Conservation (phyloP, 2,888 invertebrate genomes). For the Epinotia brunnichana region DNA sequence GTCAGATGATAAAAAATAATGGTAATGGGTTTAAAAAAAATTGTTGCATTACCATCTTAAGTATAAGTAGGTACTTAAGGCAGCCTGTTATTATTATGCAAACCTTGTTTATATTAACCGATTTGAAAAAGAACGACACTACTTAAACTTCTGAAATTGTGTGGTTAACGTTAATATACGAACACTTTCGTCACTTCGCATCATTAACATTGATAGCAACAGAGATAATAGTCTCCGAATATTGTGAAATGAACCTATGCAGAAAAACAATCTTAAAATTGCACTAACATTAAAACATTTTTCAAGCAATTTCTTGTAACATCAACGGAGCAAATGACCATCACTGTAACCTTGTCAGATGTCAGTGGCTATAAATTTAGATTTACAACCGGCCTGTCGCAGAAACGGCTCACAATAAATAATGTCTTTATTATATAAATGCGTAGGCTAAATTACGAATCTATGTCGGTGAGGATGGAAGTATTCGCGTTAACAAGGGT, state of each 20-base stretch:
- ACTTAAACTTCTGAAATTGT: neutral
- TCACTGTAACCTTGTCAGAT: constrained; percentile 38
- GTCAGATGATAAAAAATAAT: too few species aligned
- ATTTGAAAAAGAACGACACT: too few species aligned
- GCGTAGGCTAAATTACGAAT: constrained; percentile 16
- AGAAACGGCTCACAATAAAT: constrained; percentile 40
- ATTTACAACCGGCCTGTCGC: constrained; percentile 48
- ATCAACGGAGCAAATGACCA: constrained; percentile 24
- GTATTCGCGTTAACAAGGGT: constrained; percentile 35
- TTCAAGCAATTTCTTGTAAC: constrained; percentile 21
- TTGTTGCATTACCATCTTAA: too few species aligned
- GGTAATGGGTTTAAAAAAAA: too few species aligned
- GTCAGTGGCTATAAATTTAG: constrained; percentile 43
- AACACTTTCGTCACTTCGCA: neutral
- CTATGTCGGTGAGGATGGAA: constrained; percentile 24
- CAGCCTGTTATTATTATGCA: too few species aligned
- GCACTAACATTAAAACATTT: neutral
- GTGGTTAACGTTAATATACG: neutral
- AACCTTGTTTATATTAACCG: too few species aligned
- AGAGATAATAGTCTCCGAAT: constrained; percentile 1
- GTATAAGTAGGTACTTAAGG: too few species aligned
- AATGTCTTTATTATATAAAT: constrained; percentile 35
- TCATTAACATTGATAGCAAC: neutral
- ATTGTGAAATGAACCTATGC: neutral
- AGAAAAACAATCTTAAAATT: neutral